Base-by-base conservation (phyloP, 2,113 vertebrate species). In the Camarhynchus parvulus region DNA sequence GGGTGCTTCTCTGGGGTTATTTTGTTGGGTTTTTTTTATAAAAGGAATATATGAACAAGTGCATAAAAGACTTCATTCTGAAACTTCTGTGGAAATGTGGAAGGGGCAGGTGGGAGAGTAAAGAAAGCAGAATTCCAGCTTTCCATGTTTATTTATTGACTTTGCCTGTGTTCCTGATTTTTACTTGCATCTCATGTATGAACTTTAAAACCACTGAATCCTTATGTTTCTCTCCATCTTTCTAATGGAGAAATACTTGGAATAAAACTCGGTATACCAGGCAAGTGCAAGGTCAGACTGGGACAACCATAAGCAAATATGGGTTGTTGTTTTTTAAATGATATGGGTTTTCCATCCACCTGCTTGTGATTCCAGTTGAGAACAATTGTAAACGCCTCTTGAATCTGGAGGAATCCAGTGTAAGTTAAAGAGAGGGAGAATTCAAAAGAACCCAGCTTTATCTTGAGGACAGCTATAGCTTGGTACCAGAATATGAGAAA, bases 301-400 rank as follows among this genome's bases (percentile, higher is more conserved):
- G 33, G 59, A 47, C 39, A 93, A 81, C 56, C 9, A 21, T 63
- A 24, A 92, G 22, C 19, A 92, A 67, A 46, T 46, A 46, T 0
- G 12, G 7, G 1, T 62, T 62, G 22, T 1, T 74, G 13, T 0
- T 81, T 83, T 55, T 62, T 14, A 77, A 50, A 24, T 50, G 0
- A 10, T 18, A 18, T 0, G 4, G 2, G 2, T 70, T 96, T 94
- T 50, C 24, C 1, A 15, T 22, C 24, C 7, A 7, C 31, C 72
- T 61, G 27, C n/a, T 86, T 4, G 7, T 49, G 23, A 30, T 63
- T 56, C 21, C 37, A 35, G 19, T 3, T 70, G 8, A 47, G 72
- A 68, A 7, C 7, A 35, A 25, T 52, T 10, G 1, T 15, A 50
- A 79, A 18, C 19, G 30, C 18, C 27, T 67, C 30, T 55, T 78